Conservation (phyloP, 2,888 invertebrate genomes). For the Ophion costatus region DNA sequence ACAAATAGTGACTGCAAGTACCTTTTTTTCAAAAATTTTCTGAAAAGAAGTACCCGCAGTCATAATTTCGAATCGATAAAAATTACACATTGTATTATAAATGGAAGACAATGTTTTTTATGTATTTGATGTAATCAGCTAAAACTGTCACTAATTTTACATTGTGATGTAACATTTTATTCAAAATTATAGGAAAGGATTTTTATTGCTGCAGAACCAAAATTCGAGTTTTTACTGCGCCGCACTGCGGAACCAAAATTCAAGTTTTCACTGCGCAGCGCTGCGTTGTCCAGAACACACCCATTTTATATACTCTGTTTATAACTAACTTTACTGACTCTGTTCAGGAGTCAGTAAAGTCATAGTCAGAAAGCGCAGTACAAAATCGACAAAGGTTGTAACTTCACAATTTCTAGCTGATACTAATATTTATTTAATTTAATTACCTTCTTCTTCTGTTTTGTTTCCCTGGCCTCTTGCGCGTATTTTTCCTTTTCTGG, state of each 20-base stretch:
- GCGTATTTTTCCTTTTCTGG: not conserved
- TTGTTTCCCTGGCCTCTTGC: not conserved
- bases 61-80: not conserved
- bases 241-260: too few species aligned
- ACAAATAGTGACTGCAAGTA: not conserved
- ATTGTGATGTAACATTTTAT: not conserved
- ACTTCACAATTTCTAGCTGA: not conserved
- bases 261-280: too few species aligned
- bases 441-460: constrained; percentile 4
- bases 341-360: not conserved
- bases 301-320: too few species aligned
- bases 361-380: not conserved
- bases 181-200: not conserved
- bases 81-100: not conserved
- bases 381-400: not conserved
- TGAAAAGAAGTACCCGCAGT: not conserved
- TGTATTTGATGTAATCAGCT: too few species aligned
- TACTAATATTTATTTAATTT: not conserved
- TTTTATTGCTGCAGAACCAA: too few species aligned
- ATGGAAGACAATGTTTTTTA: not conserved
- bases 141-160: not conserved
- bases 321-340: not conserved
- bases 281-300: too few species aligned
- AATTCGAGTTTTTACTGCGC: too few species aligned
- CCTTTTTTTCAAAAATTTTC: not conserved